Conservation (phyloP, 1,140 invertebrate species). For the Listronotus bonariensis region DNA sequence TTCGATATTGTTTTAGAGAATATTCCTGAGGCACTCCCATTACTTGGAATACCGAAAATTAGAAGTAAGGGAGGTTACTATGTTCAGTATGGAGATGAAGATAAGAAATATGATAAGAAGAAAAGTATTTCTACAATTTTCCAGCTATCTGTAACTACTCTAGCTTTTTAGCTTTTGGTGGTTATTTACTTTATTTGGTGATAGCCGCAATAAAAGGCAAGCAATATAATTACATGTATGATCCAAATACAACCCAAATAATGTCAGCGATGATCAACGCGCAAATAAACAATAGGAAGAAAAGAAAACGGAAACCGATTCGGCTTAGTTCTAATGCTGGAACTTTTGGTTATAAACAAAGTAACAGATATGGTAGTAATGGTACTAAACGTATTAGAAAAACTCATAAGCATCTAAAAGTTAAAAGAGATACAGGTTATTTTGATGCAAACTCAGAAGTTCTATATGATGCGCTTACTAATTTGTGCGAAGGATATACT, state of each 20-base stretch:
- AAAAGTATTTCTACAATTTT: constrained; percentile 68
- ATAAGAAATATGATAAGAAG: constrained; percentile 59
- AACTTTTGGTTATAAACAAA: background rate
- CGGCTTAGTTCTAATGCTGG: constrained; percentile 12
- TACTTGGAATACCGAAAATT: constrained; percentile 23
- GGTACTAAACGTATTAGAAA: constrained; percentile 13
- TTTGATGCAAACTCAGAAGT: constrained; percentile 46
- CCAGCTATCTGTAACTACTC: constrained; percentile 70
- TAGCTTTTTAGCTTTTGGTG: constrained; percentile 78
- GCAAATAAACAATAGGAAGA: constrained; percentile 18
- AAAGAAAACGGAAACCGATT: constrained; percentile 25
- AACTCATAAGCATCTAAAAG: background rate
- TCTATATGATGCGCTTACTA: constrained; percentile 59
- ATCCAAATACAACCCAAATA: constrained; percentile 26
- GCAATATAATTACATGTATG: constrained; percentile 49
- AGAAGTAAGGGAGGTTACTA: constrained; percentile 28
- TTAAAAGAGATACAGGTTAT: background rate
- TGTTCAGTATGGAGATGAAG: constrained; percentile 46
- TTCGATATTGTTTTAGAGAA: constrained; percentile 5
- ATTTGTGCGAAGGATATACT: constrained; percentile 62
- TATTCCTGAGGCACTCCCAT: constrained; percentile 40
- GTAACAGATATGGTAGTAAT: constrained; percentile 7
- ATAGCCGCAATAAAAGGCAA: constrained; percentile 69
- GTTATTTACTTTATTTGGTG: constrained; percentile 74
- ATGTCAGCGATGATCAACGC: constrained; percentile 29